These are phyloP conservation scores for Poeciliopsis turrubarensis DNA, from an alignment of 2,113 vertebrate species.

Conservation along the genomic window DNA sequence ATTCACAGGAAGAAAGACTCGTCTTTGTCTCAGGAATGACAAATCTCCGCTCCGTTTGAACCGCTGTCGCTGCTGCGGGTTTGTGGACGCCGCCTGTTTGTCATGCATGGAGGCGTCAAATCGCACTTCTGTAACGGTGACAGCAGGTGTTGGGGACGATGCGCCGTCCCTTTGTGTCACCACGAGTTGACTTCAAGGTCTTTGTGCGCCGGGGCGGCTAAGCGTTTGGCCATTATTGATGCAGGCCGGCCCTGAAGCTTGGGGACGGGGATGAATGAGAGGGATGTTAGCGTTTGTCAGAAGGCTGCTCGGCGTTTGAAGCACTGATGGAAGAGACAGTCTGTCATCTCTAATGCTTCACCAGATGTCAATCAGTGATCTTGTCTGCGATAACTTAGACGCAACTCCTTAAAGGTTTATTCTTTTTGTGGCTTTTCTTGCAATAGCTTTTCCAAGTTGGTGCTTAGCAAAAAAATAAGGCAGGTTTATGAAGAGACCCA, in stretches of 20 bases:
- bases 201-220: conserved; percentile 19
- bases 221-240: conserved; percentile 36
- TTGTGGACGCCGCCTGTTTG: not conserved
- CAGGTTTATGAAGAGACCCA: not conserved
- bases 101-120: conserved; percentile 34
- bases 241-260: conserved; percentile 10
- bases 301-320: conserved; percentile 6
- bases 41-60: conserved; percentile 14
- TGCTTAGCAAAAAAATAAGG: not conserved
- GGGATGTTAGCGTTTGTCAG: conserved; percentile 22
- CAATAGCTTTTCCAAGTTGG: not conserved
- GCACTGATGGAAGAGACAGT: not conserved
- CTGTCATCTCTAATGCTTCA: not conserved
- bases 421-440: not conserved
- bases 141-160: conserved; percentile 36
- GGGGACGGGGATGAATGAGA: conserved; percentile 1
- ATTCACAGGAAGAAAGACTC: not conserved
- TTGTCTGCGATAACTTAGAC: not conserved
- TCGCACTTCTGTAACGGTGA: conserved; percentile 18
- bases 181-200: conserved; percentile 40
- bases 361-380: not conserved
- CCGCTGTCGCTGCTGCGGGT: conserved; percentile 1
- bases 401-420: not conserved
- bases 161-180: conserved; percentile 27
- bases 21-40: not conserved